Evolutionary conservation across 2,888 invertebrate genomes (phyloP).

Genomic region (Pollenia angustigena): DNA sequence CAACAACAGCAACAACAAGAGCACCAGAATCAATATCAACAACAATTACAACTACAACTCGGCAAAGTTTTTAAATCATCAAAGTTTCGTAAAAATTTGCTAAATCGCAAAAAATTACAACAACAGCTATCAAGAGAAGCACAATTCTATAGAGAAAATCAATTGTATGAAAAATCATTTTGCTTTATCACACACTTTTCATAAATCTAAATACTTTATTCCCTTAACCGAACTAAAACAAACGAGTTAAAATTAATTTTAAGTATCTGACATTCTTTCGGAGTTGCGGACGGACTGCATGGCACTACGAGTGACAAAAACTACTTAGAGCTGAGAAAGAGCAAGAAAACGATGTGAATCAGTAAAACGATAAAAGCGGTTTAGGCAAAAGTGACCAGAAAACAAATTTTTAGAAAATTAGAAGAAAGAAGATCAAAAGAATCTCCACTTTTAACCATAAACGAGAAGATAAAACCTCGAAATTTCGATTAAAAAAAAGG

Average conservation of each 20-base stretch:
- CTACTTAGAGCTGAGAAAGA: background rate
- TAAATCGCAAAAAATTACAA: conserved; percentile 57
- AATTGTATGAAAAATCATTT: conserved; percentile 45
- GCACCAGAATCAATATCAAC: conserved; percentile 44
- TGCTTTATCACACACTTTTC: conserved; percentile 25
- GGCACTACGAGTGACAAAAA: background rate
- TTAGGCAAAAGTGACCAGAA: conserved; percentile 40
- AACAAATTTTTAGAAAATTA: conserved; percentile 39
- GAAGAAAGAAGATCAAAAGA: background rate
- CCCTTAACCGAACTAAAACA: background rate
- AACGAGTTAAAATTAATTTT: background rate
- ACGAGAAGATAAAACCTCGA: conserved; percentile 32
- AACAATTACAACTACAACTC: conserved; percentile 45
- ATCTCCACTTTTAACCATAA: conserved; percentile 54
- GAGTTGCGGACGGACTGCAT: too few species aligned
- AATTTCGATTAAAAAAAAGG: conserved; percentile 21
- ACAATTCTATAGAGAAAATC: conserved; percentile 11
- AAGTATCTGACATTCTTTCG: too few species aligned
- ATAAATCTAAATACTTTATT: background rate
- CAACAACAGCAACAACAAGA: conserved; percentile 9
- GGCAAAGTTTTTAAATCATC: conserved; percentile 50
- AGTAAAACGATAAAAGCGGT: conserved; percentile 77
- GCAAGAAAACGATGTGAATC: conserved; percentile 63
- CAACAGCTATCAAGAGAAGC: conserved; percentile 8
- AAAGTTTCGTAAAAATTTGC: conserved; percentile 53